Conservation (phyloP, 2,797 vertebrate species). For the Psittacula echo region DNA sequence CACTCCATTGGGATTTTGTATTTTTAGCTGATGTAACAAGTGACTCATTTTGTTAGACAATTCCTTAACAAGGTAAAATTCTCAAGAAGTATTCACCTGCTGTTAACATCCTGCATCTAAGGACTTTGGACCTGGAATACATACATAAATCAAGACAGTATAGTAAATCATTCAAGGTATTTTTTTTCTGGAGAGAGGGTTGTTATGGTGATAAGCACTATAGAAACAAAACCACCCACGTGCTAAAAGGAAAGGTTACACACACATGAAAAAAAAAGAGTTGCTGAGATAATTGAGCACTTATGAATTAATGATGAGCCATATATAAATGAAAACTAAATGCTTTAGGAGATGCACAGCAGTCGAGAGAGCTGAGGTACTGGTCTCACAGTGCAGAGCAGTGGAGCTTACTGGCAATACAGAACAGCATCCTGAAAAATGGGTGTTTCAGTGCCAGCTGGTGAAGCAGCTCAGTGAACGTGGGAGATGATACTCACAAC, state of each 20-base stretch:
- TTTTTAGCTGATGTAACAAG: neutral
- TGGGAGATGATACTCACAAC: neutral
- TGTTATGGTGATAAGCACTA: neutral
- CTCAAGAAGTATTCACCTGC: neutral
- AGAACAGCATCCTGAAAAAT: neutral
- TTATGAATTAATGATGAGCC: neutral
- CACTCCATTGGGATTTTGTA: neutral
- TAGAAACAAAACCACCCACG: neutral
- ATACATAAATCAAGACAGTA: neutral
- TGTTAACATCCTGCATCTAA: neutral
- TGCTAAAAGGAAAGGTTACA: neutral
- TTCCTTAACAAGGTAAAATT: neutral
- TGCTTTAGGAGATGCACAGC: neutral
- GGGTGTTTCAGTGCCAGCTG: neutral
- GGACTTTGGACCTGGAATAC: neutral
- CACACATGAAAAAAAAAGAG: neutral
- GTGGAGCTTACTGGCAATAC: neutral
- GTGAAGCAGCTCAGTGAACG: neutral
- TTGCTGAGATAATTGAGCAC: neutral
- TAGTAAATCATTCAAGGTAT: neutral
- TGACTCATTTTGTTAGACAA: constrained; percentile 17
- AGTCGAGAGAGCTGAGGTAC: neutral
- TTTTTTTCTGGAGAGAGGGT: neutral
- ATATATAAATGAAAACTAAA: neutral
- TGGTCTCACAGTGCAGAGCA: neutral